Evolutionary conservation across 2,113 vertebrate genomes (phyloP).

Genomic region (Pan troglodytes): NHGRI_mPanTro3-v2.1_pri NC_072404.2:26263501-26264000

Average conservation of each 20-base stretch:
- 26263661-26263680: neutral
- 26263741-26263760: neutral
- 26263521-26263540: slow-evolving; percentile 3
- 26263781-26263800: neutral
- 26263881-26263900: neutral
- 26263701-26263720: neutral
- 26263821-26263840: neutral
- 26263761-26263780: neutral
- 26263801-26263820: neutral
- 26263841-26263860: slow-evolving; percentile 3
- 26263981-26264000: neutral
- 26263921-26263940: neutral
- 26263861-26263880: neutral
- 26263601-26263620: neutral
- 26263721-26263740: neutral
- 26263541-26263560: neutral
- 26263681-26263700: neutral
- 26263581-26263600: neutral
- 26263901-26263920: neutral
- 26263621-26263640: neutral
- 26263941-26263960: neutral
- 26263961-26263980: neutral
- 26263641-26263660: slow-evolving; percentile 1
- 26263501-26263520: neutral
- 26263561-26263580: neutral